These are phyloP conservation scores for Xenopus laevis DNA, from an alignment of 2,113 vertebrate genomes.

Conservation along the genomic window DNA sequence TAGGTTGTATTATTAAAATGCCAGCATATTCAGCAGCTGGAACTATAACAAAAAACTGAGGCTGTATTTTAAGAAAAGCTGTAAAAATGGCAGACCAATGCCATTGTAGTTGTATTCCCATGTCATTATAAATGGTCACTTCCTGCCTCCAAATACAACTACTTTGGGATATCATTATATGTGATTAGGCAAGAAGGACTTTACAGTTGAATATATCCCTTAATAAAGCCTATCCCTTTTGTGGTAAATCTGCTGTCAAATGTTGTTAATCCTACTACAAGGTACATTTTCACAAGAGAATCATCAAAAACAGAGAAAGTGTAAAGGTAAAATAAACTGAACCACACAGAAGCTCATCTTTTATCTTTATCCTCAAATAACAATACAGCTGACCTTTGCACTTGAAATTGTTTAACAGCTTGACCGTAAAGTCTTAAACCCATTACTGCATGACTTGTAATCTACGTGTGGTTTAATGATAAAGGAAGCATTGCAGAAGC, in stretches of 20 bases:
- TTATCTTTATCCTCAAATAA: not conserved
- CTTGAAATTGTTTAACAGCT: slow-evolving; percentile 13
- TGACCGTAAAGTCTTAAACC: slow-evolving; percentile 23
- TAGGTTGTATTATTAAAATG: too few species aligned
- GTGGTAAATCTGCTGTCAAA: not conserved
- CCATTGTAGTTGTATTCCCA: too few species aligned
- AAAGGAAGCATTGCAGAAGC: slow-evolving; percentile 62
- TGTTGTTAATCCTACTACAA: not conserved
- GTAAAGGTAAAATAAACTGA: not conserved
- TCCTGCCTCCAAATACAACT: too few species aligned
- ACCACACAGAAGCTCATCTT: not conserved
- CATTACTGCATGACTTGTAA: slow-evolving; percentile 34
- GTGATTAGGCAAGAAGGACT: not conserved
- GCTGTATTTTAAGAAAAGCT: too few species aligned
- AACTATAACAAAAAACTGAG: too few species aligned
- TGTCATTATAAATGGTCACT: too few species aligned
- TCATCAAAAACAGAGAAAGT: not conserved
- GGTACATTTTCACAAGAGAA: not conserved
- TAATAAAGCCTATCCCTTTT: not conserved
- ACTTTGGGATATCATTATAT: not conserved
- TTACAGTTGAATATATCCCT: not conserved
- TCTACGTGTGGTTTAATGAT: slow-evolving; percentile 59
- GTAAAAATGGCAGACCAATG: too few species aligned
- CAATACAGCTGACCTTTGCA: not conserved
- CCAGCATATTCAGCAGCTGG: too few species aligned